Base-by-base conservation (phyloP, 2,797 vertebrate genomes). In the Thunnus albacares region DNA sequence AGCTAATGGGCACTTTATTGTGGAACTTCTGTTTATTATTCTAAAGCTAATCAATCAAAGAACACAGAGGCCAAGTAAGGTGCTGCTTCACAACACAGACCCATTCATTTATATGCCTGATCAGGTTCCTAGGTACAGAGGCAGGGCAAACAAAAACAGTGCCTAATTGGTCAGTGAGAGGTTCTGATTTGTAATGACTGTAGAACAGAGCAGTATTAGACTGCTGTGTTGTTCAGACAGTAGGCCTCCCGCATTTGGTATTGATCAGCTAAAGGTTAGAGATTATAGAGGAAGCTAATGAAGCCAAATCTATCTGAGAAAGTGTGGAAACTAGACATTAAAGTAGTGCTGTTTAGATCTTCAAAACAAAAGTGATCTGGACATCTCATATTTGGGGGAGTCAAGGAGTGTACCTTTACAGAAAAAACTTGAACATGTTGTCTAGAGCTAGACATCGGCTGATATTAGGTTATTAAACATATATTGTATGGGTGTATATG, bases 121-220 rank as follows among this genome's bases (percentile, higher is more conserved):
- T 70, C 81, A 60, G 71, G 69, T 84, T 75, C 71, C 72, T 43
- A 13, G 22, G 33, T 52, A 30, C 41, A 1, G 30, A 41, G 49
- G 53, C 65, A 66, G 38, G 7, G 61, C 45, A 66, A 20, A 84
- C 58, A 78, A 77, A 84, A 87, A 67, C 52, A 80, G 41, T 3
- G 71, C 67, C 87, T 90, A 86, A 92, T 87, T 90, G 81, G 77
- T 70, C 81, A 63, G 74, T 70, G 59, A 80, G 67, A 17, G 66
- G 45, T 52, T 61, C 28, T 70, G 75, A 85, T 82, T 75, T 85
- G 76, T 65, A 62, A 52, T 58, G 56, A 80, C 30, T 71, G n/a
- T 56, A 28, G 41, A 78, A 56, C 71, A 61, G 20, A 66, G n/a
- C n/a, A 58, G 33, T 62, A 33, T 15, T 41, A 35, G 56, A 67